Evolutionary conservation across 2,797 vertebrate species (phyloP).

Genomic region (Myripristis murdjan): DNA sequence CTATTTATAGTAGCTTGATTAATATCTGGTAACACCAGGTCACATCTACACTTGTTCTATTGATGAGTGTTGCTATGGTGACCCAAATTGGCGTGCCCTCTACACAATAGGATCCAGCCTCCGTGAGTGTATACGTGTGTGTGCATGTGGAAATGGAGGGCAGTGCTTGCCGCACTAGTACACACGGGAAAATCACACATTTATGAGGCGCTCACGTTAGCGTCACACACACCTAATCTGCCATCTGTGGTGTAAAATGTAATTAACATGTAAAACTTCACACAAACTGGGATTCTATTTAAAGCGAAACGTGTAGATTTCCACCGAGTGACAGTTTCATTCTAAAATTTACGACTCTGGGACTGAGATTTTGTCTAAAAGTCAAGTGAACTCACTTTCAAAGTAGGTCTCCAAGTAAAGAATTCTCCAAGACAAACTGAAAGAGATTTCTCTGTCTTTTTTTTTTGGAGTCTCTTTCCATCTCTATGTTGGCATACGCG

Average conservation of each 20-base stretch:
- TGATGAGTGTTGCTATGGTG: constrained; percentile 85
- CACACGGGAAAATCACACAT: constrained; percentile 34
- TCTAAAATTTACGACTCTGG: background rate
- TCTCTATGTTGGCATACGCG: constrained; percentile 38
- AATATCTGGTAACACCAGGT: constrained; percentile 88
- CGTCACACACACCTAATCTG: background rate
- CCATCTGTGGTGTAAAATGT: constrained; percentile 52
- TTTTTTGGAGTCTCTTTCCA: constrained; percentile 28
- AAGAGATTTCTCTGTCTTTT: constrained; percentile 24
- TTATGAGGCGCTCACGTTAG: constrained; percentile 23
- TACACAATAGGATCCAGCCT: constrained; percentile 73
- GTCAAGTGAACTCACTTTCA: constrained; percentile 32
- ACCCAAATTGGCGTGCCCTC: constrained; percentile 76
- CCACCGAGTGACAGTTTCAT: background rate
- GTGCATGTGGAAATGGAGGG: constrained; percentile 44
- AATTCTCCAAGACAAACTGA: constrained; percentile 19
- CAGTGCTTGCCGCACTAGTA: constrained; percentile 12
- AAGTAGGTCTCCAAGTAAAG: constrained; percentile 51
- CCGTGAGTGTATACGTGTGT: constrained; percentile 35
- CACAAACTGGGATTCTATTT: constrained; percentile 38
- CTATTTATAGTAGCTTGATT: constrained; percentile 89
- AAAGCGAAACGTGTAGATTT: constrained; percentile 7
- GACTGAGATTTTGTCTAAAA: constrained; percentile 19
- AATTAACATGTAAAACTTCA: constrained; percentile 46
- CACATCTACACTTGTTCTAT: constrained; percentile 88